A percentile compares a stretch with the other conserved stretches of the same genome.
phyloP scores from a whole-genome alignment of 1,140 invertebrate genomes.

The Hylyphantes graminicola region DNA sequence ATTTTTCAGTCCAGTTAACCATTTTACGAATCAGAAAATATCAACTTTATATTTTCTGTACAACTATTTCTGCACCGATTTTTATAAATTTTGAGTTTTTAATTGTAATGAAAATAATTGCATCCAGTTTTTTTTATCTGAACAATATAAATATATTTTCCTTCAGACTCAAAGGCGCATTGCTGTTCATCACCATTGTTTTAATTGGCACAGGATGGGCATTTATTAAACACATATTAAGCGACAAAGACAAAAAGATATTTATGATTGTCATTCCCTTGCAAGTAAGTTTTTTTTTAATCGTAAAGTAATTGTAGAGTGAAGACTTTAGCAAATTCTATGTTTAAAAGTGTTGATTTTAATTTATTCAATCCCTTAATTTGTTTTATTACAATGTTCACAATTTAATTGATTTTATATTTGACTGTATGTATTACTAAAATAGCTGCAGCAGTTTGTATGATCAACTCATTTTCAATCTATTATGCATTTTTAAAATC shows the following conservation, averaged over 20 bases:
- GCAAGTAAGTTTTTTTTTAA: conserved; percentile 75
- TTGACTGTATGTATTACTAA: no score
- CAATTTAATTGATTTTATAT: not conserved
- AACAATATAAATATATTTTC: conserved; percentile 38
- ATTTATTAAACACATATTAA: conserved; percentile 97
- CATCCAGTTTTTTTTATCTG: not conserved
- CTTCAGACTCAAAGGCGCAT: conserved; percentile 84
- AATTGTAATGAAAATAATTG: no score
- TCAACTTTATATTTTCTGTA: not conserved
- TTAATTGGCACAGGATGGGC: conserved; percentile 98
- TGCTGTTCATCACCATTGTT: conserved; percentile 96
- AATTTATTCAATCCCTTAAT: not conserved
- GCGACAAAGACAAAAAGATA: conserved; percentile 96
- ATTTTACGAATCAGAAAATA: no score
- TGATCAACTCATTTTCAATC: no score
- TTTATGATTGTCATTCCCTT: conserved; percentile 98
- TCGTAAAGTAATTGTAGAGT: not conserved
- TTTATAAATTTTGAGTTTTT: not conserved
- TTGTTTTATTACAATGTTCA: not conserved
- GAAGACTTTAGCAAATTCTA: not conserved
- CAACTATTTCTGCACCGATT: not conserved
- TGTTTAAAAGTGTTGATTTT: not conserved
- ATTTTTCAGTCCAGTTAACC: no score
- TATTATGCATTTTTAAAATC: no score
- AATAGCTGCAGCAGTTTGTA: no score